Conservation (phyloP, 2,888 invertebrate genomes). For the Cryptus viduatorius region DNA sequence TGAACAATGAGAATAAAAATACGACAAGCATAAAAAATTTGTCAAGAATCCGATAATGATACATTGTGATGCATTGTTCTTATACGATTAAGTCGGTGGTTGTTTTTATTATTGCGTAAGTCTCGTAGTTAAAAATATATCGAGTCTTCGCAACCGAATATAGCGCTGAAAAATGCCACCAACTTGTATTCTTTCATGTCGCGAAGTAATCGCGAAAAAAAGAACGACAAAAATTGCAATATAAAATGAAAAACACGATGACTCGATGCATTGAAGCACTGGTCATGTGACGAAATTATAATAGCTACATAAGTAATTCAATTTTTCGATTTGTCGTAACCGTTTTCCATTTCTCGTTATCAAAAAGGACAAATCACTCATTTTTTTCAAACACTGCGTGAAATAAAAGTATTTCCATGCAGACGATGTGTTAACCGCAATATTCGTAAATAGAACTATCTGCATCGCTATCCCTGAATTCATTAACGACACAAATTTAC, state of each 20-base stretch:
- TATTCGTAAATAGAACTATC: neutral
- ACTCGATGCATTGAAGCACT: neutral
- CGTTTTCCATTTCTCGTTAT: neutral
- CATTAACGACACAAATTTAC: conserved; percentile 1
- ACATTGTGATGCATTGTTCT: neutral
- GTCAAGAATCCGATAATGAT: conserved; percentile 4
- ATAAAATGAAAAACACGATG: neutral
- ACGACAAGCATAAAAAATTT: neutral
- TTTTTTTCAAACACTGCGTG: neutral
- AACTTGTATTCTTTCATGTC: neutral
- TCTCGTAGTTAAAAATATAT: conserved; percentile 55
- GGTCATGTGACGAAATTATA: neutral
- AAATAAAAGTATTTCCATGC: neutral
- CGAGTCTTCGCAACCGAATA: neutral
- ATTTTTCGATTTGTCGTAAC: neutral
- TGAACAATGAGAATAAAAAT: neutral
- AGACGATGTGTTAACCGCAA: neutral
- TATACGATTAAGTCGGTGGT: conserved; percentile 46
- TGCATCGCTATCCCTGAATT: neutral
- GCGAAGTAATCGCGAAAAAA: neutral
- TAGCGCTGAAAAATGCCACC: neutral
- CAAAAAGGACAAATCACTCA: neutral
- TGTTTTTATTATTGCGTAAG: conserved; percentile 61
- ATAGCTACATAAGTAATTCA: neutral
- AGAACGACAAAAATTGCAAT: neutral